These are phyloP conservation scores for Macrophya alboannulata DNA, from an alignment of 2,888 invertebrate genomes.

Conservation along the genomic window DNA sequence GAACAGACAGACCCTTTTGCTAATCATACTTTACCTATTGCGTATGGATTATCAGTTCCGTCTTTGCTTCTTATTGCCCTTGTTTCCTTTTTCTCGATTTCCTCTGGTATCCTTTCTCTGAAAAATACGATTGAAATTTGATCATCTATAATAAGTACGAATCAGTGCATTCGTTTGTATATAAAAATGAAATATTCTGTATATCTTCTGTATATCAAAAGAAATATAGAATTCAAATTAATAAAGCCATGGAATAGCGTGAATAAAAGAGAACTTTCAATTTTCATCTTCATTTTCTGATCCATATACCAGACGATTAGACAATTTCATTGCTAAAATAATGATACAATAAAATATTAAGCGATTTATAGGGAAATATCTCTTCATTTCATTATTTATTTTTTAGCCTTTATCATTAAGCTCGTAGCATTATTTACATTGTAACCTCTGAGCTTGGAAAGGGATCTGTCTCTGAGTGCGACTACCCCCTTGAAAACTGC, in stretches of 20 bases:
- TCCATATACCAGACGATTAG: background rate
- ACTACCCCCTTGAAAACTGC: conserved; percentile 83
- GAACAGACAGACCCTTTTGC: background rate
- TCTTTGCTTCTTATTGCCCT: conserved; percentile 45
- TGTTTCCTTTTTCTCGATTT: conserved; percentile 47
- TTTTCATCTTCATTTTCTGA: background rate
- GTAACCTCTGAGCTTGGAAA: conserved; percentile 68
- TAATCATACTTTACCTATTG: background rate
- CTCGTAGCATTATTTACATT: conserved; percentile 67
- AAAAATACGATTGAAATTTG: background rate
- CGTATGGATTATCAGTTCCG: background rate
- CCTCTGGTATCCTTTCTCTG: conserved; percentile 45
- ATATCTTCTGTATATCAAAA: too few relatives aligned
- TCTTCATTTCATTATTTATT: too few relatives aligned
- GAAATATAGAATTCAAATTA: background rate
- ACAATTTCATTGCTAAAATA: background rate
- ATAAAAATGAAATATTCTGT: background rate
- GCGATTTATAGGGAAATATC: background rate
- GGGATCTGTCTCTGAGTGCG: conserved; percentile 62
- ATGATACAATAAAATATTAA: background rate
- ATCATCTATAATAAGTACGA: too few relatives aligned
- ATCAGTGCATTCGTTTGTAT: too few relatives aligned
- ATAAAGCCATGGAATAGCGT: too few relatives aligned
- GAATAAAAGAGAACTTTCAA: background rate
- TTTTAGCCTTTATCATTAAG: too few relatives aligned